A percentile compares a stretch with the other conserved stretches of the same genome.
Evolutionary conservation across 2,113 vertebrate species (phyloP).

Genomic region (Sander vitreus): DNA sequence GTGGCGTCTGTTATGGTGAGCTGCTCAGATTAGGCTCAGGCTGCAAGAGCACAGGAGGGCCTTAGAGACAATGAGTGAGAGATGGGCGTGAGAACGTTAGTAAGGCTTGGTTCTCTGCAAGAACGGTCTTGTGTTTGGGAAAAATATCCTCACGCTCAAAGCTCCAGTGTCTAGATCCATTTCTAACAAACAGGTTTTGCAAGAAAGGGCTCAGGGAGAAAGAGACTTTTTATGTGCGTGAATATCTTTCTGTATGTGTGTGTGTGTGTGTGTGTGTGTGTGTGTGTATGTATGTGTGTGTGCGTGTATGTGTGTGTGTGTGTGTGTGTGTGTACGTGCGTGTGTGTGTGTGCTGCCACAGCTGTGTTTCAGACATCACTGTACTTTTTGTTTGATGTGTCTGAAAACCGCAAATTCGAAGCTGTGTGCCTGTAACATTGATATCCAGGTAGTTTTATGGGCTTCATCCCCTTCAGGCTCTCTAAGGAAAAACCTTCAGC

Average conservation of each 20-base stretch:
- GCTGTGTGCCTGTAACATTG: constrained; percentile 58
- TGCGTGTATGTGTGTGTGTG: constrained; percentile 26
- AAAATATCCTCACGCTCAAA: constrained; percentile 83
- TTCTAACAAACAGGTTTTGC: constrained; percentile 87
- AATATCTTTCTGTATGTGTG: constrained; percentile 46
- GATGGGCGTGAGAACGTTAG: constrained; percentile 82
- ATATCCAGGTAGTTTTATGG: constrained; percentile 54
- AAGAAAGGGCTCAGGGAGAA: constrained; percentile 76
- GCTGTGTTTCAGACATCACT: constrained; percentile 74
- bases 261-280: constrained; percentile 36
- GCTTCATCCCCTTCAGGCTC: constrained; percentile 3
- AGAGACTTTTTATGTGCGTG: constrained; percentile 66
- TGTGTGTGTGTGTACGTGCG: constrained; percentile 50
- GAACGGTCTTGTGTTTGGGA: constrained; percentile 84
- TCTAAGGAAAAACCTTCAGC: constrained; percentile 29
- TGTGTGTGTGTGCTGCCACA: constrained; percentile 55
- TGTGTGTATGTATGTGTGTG: constrained; percentile 37
- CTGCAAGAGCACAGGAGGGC: constrained; percentile 72
- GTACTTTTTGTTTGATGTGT: constrained; percentile 71
- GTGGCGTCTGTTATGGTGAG: constrained; percentile 73
- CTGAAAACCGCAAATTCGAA: constrained; percentile 67
- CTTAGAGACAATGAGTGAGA: constrained; percentile 77
- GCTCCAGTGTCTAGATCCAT: constrained; percentile 83
- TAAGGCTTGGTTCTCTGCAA: constrained; percentile 84
- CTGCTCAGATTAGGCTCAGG: constrained; percentile 65